Base-by-base conservation (phyloP, 2,113 vertebrate species). In the Brevimyrus niger region DNA sequence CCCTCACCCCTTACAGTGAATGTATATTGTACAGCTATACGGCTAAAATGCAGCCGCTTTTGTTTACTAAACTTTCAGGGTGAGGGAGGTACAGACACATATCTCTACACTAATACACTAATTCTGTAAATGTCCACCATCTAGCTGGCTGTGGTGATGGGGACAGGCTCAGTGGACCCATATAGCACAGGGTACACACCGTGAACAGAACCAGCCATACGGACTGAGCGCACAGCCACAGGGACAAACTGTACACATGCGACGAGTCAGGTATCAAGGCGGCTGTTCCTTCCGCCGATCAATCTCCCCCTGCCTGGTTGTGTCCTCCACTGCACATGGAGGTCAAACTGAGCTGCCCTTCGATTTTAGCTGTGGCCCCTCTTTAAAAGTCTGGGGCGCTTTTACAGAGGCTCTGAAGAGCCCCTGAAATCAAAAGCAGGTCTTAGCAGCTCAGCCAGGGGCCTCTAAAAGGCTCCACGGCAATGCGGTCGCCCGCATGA, bases 401-500 rank as follows among this genome's bases (percentile, higher is more conserved):
- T 93, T 87, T 92, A 87, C 86, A 93, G 89, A 91, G 86, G 31
- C 87, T 91, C 89, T 88, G 87, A 89, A 95, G 94, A 93, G 94
- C 93, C 92, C 92, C 93, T 94, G 95, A 95, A 91, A 93, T 94
- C 93, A 95, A 95, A 87, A 95, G 93, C 94, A 93, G 92, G 94
- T 94, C 91, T 95, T 94, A 94, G 93, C 89, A 92, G 94, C 94
- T 95, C 93, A 95, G 94, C 94, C 94, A 94, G 93, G 92, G 92
- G 92, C 93, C 93, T 95, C 93, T 95, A 93, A 95, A 92, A 92
- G 87, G 90, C 94, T 96, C 91, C 91, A 47, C 92, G 91, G 92
- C 94, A 95, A 96, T 95, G 95, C 95, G 94, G 95, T 95, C 95
- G 94, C 86, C 91, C 91, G 90, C 92, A 92, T 95, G 95, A 96